Evolutionary conservation across 92 coral and sea anemone genomes (phyloP), one percentile per base, ranked within the genome.

Genomic region (Parazoanthus atlanticus): DNA sequence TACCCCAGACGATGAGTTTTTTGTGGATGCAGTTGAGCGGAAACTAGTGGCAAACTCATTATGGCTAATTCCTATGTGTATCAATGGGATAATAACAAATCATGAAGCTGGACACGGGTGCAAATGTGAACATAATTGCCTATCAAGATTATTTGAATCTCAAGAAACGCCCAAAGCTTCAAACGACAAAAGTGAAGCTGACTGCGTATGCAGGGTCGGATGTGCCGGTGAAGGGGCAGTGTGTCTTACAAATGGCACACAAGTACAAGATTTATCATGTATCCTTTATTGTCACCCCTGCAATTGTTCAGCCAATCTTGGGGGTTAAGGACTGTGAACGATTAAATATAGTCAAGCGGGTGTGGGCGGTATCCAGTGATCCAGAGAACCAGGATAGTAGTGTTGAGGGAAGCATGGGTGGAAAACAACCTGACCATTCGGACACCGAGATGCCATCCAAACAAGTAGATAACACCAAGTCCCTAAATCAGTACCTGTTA

Each of bases 161-260:
- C 84, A 80, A 80, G 84, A 29, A 16, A 29, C 84, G 84, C 70
- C 84, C 71, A n/a, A 80, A 80, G 30, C 71, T 80, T 3, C 84
- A 52, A 28, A 71, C 70, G 1, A 29, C 71, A 1, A 54, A 52
- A 21, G 84, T 79, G 11, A 79, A 79, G 70, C 84, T 79, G 0
- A 11, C 84, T 3, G 70, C 84, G 3, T 79, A 79, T 52, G 29
- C 84, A n/a, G 69, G 83, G 0, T 43, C 69, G 23, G 83, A 79
- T 16, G 83, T 79, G 40, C 83, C 83, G 9, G 83, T 79, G 9
- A 52, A 28, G 43, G 83, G 69, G 26, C 83, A 79, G 70, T 49
- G 46, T 16, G 69, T 79, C 6, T 54, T 79, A 29, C 84, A 79
- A 79, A 54, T 79, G 0, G 8, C 41, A 79, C 69, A 79, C 69